These are phyloP conservation scores for Lamproptera curius DNA, from an alignment of 2,888 invertebrate species.

Conservation along the genomic window DNA sequence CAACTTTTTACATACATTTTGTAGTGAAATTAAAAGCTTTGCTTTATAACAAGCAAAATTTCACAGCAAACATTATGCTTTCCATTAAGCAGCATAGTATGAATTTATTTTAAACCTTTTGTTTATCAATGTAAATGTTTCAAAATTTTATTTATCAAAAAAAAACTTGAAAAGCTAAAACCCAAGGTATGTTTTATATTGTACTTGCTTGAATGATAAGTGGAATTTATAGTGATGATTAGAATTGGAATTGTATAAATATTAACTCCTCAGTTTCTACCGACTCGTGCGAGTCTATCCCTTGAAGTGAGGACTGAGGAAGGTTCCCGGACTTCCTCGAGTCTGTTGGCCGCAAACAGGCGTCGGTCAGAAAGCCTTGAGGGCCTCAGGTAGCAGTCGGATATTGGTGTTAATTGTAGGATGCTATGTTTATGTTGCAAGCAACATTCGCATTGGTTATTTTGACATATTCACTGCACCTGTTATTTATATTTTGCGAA, in stretches of 20 bases:
- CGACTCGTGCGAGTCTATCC: constrained; percentile 79
- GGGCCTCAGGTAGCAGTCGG: constrained; percentile 68
- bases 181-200: too few species aligned
- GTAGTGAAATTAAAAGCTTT: too few species aligned
- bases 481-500: background rate
- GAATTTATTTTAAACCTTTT: too few species aligned
- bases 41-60: too few species aligned
- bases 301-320: constrained; percentile 78
- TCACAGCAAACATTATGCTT: too few species aligned
- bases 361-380: constrained; percentile 80
- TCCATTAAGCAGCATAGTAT: too few species aligned
- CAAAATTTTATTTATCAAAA: too few species aligned
- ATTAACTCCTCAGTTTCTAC: constrained; percentile 64
- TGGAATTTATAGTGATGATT: too few species aligned
- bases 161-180: too few species aligned
- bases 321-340: constrained; percentile 58
- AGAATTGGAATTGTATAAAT: constrained; percentile 10
- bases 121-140: too few species aligned
- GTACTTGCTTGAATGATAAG: too few species aligned
- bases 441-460: constrained; percentile 19
- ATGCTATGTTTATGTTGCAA: constrained; percentile 21
- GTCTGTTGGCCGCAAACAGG: constrained; percentile 66
- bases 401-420: constrained; percentile 28
- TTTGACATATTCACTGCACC: constrained; percentile 13
- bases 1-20: too few species aligned